Evolutionary conservation across 1,140 invertebrate species (phyloP).

Genomic region (Micrasema minimum): DNA sequence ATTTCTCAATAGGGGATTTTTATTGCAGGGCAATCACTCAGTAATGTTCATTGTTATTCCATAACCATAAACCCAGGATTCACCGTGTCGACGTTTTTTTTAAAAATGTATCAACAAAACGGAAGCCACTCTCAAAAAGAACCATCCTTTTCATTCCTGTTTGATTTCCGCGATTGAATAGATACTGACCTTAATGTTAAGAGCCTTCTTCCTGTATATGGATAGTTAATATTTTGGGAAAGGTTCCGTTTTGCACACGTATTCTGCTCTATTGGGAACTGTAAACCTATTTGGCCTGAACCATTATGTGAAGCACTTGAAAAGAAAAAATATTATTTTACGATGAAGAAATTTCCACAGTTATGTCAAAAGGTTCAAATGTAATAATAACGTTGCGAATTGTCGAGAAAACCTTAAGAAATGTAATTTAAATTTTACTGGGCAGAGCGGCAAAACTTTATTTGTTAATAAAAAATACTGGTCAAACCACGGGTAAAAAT

Average conservation of each 20-base stretch:
- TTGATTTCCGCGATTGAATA: not conserved
- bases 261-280: constrained; percentile 41
- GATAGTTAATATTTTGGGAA: not conserved
- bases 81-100: not conserved
- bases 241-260: constrained; percentile 13
- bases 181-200: not conserved
- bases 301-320: constrained; percentile 10
- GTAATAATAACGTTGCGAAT: not conserved
- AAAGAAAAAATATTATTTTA: constrained; percentile 1
- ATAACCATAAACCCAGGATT: constrained; percentile 45
- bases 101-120: constrained; percentile 4
- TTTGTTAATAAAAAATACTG: no score
- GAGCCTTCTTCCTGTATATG: not conserved
- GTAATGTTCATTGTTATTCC: constrained; percentile 51
- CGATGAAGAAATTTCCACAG: not conserved
- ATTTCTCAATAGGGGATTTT: constrained; percentile 27
- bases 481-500: no score
- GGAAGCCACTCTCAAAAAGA: not conserved
- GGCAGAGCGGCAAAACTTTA: no score
- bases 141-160: not conserved
- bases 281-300: constrained; percentile 31
- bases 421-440: no score
- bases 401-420: no score
- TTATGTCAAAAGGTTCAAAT: not conserved
- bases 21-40: constrained; percentile 50